These are phyloP conservation scores for Marronus borbonicus DNA, from an alignment of 2,888 invertebrate species.

Conservation along the genomic window DNA sequence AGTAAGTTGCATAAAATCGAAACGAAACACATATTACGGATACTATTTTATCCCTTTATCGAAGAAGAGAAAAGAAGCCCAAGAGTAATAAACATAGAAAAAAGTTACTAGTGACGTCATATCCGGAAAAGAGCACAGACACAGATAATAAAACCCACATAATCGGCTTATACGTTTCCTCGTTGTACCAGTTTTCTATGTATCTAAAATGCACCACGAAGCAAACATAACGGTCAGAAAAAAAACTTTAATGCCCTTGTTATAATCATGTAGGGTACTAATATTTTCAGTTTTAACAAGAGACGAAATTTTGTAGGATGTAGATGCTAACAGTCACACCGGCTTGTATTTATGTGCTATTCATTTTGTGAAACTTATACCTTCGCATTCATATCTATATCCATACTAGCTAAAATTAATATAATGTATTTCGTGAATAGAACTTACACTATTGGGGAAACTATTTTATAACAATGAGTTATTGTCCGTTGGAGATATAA, in stretches of 20 bases:
- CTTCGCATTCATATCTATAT: neutral
- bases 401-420: too few relatives aligned
- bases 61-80: conserved; percentile 12
- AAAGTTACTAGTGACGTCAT: conserved; percentile 16
- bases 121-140: conserved; percentile 47
- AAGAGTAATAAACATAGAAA: conserved; percentile 4
- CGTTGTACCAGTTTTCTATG: conserved; percentile 32
- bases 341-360: conserved; percentile 9
- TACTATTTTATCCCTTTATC: conserved; percentile 18
- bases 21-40: neutral
- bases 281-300: conserved; percentile 30
- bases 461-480: too few relatives aligned
- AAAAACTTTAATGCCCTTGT: conserved; percentile 41
- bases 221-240: conserved; percentile 5
- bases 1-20: neutral
- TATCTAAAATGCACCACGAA: conserved; percentile 30
- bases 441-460: too few relatives aligned
- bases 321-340: conserved; percentile 1
- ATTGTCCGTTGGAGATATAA: too few relatives aligned
- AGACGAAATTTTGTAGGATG: neutral
- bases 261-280: conserved; percentile 30
- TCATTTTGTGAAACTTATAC: conserved; percentile 14
- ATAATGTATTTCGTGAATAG: too few relatives aligned
- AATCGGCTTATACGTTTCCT: conserved; percentile 50
- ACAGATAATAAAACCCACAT: conserved; percentile 52